Evolutionary conservation across 1,140 invertebrate genomes (phyloP).

Genomic region (Drosophila punjabiensis): DNA sequence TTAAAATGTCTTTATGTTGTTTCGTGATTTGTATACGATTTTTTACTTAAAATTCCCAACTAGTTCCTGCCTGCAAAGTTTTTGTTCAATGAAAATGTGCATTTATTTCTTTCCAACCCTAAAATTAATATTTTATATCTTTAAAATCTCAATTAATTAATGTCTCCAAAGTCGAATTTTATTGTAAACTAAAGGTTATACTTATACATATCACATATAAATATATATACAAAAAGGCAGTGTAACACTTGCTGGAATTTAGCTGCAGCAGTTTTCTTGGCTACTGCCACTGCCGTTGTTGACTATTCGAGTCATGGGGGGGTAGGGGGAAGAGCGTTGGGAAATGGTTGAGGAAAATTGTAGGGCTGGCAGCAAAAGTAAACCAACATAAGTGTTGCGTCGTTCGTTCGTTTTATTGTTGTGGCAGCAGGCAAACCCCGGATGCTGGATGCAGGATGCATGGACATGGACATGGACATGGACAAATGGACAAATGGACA

Average conservation of each 20-base stretch:
- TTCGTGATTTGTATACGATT: too few relatives aligned
- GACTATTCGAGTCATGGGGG: conserved; percentile 47
- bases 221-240: conserved; percentile 11
- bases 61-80: neutral
- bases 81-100: neutral
- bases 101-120: neutral
- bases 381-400: conserved; percentile 82
- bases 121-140: neutral
- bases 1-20: too few relatives aligned
- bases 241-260: conserved; percentile 41
- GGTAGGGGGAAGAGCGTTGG: neutral
- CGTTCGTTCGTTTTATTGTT: conserved; percentile 74
- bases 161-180: neutral
- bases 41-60: neutral
- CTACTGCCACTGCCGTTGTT: conserved; percentile 14
- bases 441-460: conserved; percentile 11
- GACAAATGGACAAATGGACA: conserved; percentile 20
- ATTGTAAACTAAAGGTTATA: conserved; percentile 4
- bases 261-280: conserved; percentile 42
- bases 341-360: neutral
- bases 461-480: conserved; percentile 10
- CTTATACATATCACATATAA: conserved; percentile 2
- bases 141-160: neutral
- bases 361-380: conserved; percentile 51
- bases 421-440: conserved; percentile 28